A percentile compares a stretch with the other conserved stretches of the same genome.
Evolutionary conservation across 2,888 invertebrate species (phyloP).

Genomic region (Lasioglossum leucozonium): DNA sequence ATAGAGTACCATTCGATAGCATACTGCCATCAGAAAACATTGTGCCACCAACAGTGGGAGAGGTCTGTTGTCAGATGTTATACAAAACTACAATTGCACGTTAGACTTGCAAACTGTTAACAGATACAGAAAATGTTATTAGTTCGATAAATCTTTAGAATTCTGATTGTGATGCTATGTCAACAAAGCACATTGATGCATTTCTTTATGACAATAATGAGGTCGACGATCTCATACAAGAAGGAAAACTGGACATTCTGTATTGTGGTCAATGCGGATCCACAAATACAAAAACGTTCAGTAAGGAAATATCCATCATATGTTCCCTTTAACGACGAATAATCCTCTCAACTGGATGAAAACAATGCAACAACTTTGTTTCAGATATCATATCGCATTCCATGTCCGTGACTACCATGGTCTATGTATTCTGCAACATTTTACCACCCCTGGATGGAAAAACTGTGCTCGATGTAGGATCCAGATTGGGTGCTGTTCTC

Average conservation of each 20-base stretch:
- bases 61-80: conserved; percentile 64
- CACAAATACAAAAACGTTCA: conserved; percentile 84
- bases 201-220: conserved; percentile 89
- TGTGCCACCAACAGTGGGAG: conserved; percentile 69
- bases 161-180: conserved; percentile 86
- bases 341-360: not conserved
- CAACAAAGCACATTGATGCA: conserved; percentile 88
- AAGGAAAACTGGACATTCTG: conserved; percentile 84
- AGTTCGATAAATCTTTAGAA: conserved; percentile 82
- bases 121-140: conserved; percentile 73
- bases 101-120: not conserved
- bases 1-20: conserved; percentile 72
- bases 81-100: conserved; percentile 3
- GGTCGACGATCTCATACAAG: conserved; percentile 86
- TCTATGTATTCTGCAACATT: conserved; percentile 88
- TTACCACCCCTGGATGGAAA: conserved; percentile 87
- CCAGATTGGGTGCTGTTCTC: conserved; percentile 89
- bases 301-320: conserved; percentile 77
- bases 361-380: conserved; percentile 47
- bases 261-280: conserved; percentile 86
- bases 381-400: conserved; percentile 89
- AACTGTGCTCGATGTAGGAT: conserved; percentile 89
- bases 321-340: not conserved
- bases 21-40: conserved; percentile 75
- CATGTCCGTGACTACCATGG: conserved; percentile 87